Conservation (phyloP, 2,797 vertebrate genomes). For the Rhodeus uyekii region DNA sequence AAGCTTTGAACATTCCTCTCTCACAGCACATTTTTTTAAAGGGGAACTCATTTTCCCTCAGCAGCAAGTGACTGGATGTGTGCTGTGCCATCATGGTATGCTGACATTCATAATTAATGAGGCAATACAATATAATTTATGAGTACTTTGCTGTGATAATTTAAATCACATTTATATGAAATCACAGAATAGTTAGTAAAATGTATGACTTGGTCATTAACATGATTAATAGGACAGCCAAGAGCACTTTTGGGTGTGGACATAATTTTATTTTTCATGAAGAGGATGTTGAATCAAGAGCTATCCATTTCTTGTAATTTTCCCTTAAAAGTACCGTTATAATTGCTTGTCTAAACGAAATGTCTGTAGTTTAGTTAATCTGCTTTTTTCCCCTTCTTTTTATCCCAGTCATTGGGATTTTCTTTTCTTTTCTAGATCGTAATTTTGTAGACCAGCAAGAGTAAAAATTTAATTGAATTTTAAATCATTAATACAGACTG, state of each 20-base stretch:
- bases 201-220: constrained; percentile 47
- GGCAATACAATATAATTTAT: constrained; percentile 31
- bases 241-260: not conserved
- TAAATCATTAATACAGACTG: not conserved
- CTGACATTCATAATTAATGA: constrained; percentile 37
- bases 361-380: not conserved
- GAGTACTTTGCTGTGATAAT: constrained; percentile 22
- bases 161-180: constrained; percentile 46
- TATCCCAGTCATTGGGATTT: not conserved
- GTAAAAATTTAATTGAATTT: not conserved
- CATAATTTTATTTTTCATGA: constrained; percentile 12
- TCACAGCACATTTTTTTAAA: constrained; percentile 58
- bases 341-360: not conserved
- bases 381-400: not conserved
- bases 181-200: constrained; percentile 20
- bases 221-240: constrained; percentile 20
- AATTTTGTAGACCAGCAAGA: not conserved
- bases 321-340: not conserved
- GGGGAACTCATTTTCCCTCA: constrained; percentile 42
- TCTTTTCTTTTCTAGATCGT: too few relatives aligned
- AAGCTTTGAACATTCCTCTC: constrained; percentile 52
- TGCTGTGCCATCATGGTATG: constrained; percentile 19
- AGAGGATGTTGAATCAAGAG: constrained; percentile 1
- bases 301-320: not conserved
- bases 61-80: constrained; percentile 24